Evolutionary conservation across 2,888 invertebrate genomes (phyloP), one percentile per base, ranked within the genome.

Genomic region (Poecilobothrus nobilitatus): DNA sequence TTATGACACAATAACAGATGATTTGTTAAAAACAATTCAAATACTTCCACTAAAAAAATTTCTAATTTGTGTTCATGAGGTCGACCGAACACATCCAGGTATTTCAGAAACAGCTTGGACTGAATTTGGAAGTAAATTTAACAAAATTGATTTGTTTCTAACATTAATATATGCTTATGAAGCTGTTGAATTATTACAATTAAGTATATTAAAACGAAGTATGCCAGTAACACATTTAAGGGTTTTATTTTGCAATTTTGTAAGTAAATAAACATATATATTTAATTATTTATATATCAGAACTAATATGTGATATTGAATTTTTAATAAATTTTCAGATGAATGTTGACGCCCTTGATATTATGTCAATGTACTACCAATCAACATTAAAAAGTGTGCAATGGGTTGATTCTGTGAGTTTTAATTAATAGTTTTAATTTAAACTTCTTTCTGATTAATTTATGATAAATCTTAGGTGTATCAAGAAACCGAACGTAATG

Each of bases 191-290:
- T 82, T 84, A 70, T 80, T 91, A 72, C 85, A 89, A 70, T 79
- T 83, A 65, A 83, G 86, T 71, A 88, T 91, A 73, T 80, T 91
- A 67, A 85, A 86, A 73, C 85, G 85, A 65, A 84, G 86, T 69
- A 89, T 91, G 89, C 91, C 91, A 21, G 82, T 91, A 27, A 86
- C 89, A 27, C 89, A 90, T 78, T 84, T 91, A 67, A 87, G 89
- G 76, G 88, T 89, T 68, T 85, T 91, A 73, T 91, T 91, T 81
- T 91, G 91, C 79, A 88, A 89, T 79, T 82, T 84, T 77, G 86
- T 86, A 79, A 81, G 82, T 78, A 27, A 9, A 63, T 65, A 21
- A n/a, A 34, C n/a, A n/a, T n/a, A n/a, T n/a, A n/a, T n/a, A n/a
- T n/a, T n/a, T n/a, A n/a, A 37, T 61, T 21, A n/a, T 2, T 7